These are phyloP conservation scores for Brassicogethes aeneus DNA, from an alignment of 2,888 invertebrate species.

Conservation along the genomic window DNA sequence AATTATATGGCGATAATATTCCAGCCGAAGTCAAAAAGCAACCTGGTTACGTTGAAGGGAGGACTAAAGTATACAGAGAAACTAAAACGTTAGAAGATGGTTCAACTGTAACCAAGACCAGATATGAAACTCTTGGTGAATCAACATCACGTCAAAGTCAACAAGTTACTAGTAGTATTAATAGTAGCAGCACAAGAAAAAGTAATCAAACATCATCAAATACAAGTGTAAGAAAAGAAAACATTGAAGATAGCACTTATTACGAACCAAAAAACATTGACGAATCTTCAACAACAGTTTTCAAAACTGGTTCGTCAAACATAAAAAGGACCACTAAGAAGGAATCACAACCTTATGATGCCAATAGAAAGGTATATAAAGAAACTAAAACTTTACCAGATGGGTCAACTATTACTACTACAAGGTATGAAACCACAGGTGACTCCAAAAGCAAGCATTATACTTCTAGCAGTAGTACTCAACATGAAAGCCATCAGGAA, in stretches of 20 bases:
- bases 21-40: background rate
- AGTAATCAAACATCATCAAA: background rate
- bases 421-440: slow-evolving; percentile 53
- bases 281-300: background rate
- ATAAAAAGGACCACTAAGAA: slow-evolving; percentile 6
- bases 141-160: background rate
- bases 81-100: slow-evolving; percentile 59
- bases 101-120: slow-evolving; percentile 58
- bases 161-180: too few species aligned
- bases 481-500: slow-evolving; percentile 5
- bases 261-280: too few species aligned
- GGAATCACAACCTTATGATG: slow-evolving; percentile 34
- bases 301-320: slow-evolving; percentile 5
- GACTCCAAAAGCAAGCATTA: slow-evolving; percentile 7
- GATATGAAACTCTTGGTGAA: slow-evolving; percentile 49
- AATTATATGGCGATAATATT: background rate
- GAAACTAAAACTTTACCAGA: slow-evolving; percentile 59
- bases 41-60: slow-evolving; percentile 42
- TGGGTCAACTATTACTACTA: slow-evolving; percentile 60
- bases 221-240: slow-evolving; percentile 3
- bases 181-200: too few species aligned
- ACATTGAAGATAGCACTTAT: background rate
- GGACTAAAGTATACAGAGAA: slow-evolving; percentile 55
- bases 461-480: slow-evolving; percentile 4
- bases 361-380: slow-evolving; percentile 53